Conservation (phyloP, 2,113 vertebrate species). For the Cryptotis parvus region DNA sequence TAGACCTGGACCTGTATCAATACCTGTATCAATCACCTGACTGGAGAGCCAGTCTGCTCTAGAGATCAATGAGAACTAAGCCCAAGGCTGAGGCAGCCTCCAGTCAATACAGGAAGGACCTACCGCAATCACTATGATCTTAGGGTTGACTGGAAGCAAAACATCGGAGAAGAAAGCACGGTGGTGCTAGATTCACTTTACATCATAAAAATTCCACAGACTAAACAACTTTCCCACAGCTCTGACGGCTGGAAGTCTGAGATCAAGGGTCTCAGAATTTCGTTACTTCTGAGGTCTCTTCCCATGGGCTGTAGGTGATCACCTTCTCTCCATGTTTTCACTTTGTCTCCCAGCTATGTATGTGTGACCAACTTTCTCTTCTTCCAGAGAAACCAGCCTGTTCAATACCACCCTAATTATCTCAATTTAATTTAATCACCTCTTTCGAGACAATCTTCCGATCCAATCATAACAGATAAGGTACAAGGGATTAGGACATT, state of each 20-base stretch:
- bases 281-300: not conserved
- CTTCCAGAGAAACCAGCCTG: not conserved
- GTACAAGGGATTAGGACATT: not conserved
- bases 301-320: not conserved
- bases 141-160: too few species aligned
- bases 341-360: not conserved
- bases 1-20: too few species aligned
- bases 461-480: not conserved
- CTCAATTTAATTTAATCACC: not conserved
- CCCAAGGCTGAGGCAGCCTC: too few species aligned
- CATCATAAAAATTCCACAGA: not conserved
- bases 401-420: not conserved
- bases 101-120: too few species aligned
- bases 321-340: not conserved
- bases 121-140: too few species aligned
- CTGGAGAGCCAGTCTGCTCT: too few species aligned
- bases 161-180: too few species aligned
- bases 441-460: not conserved
- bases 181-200: not conserved
- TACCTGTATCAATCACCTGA: too few species aligned
- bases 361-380: not conserved
- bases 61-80: too few species aligned
- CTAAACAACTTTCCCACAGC: not conserved
- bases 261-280: not conserved
- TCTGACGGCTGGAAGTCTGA: not conserved